Evolutionary conservation across 1,140 invertebrate species (phyloP).

Genomic region (Cherax destructor): DNA sequence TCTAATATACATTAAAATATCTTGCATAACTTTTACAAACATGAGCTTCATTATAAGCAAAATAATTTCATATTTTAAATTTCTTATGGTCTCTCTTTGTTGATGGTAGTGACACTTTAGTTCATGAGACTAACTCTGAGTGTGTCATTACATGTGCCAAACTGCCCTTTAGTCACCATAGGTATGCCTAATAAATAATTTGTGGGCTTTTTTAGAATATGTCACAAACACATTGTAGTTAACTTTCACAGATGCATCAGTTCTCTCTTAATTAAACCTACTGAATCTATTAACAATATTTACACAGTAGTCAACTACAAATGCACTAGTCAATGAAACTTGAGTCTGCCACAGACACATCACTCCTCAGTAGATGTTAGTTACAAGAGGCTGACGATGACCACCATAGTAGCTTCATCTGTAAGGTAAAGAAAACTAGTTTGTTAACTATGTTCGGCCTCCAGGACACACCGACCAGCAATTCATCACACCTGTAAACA

Average conservation of each 20-base stretch:
- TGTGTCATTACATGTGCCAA: too few species aligned
- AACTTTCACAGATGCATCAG: neutral
- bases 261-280: neutral
- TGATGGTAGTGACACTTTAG: too few species aligned
- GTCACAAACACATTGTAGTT: neutral
- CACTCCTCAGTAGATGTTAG: constrained; percentile 19
- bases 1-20: too few species aligned
- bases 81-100: too few species aligned
- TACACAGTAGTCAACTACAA: neutral
- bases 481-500: neutral
- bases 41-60: too few species aligned
- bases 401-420: constrained; percentile 17
- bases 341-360: neutral
- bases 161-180: too few species aligned
- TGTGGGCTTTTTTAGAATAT: neutral
- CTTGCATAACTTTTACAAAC: too few species aligned
- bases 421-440: constrained; percentile 2
- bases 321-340: neutral
- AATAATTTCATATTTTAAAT: too few species aligned
- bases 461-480: constrained; percentile 17
- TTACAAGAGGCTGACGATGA: constrained; percentile 22
- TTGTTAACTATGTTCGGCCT: constrained; percentile 6
- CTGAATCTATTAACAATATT: neutral
- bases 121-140: too few species aligned
- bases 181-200: too few species aligned